A percentile compares a stretch with the other conserved stretches of the same genome.
phyloP scores from a whole-genome alignment of 2,113 vertebrate species.

The Chitala chitala region DNA sequence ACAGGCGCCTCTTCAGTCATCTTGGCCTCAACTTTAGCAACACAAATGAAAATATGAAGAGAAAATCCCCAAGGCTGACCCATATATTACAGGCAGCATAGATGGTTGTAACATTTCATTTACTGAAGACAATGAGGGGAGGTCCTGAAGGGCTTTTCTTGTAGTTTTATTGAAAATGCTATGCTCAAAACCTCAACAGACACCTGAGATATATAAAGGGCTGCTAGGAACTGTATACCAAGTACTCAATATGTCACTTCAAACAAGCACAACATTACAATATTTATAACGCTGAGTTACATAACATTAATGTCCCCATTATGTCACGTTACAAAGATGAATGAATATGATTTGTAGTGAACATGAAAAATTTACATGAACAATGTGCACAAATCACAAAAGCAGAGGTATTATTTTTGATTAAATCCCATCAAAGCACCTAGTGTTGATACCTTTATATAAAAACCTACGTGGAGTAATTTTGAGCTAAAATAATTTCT shows the following conservation, averaged over 20 bases:
- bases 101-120: conserved; percentile 8
- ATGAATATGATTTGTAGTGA: background rate
- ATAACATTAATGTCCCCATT: background rate
- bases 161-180: background rate
- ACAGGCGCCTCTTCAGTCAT: too few species aligned
- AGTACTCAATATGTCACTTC: conserved; percentile 1
- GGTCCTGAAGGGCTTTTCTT: background rate
- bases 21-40: background rate
- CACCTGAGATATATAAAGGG: background rate
- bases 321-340: background rate
- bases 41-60: too few species aligned
- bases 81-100: background rate
- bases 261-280: background rate
- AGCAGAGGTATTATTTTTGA: conserved; percentile 3
- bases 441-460: background rate
- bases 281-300: background rate
- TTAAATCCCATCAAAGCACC: background rate
- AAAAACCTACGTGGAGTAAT: background rate
- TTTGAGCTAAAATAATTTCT: background rate
- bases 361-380: background rate
- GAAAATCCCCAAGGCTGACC: background rate
- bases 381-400: background rate
- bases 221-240: background rate
- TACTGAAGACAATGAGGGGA: background rate
- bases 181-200: background rate